Evolutionary conservation across 2,113 vertebrate species (phyloP), one percentile per base, ranked within the genome.

Genomic region (Xiphophorus couchianus): DNA sequence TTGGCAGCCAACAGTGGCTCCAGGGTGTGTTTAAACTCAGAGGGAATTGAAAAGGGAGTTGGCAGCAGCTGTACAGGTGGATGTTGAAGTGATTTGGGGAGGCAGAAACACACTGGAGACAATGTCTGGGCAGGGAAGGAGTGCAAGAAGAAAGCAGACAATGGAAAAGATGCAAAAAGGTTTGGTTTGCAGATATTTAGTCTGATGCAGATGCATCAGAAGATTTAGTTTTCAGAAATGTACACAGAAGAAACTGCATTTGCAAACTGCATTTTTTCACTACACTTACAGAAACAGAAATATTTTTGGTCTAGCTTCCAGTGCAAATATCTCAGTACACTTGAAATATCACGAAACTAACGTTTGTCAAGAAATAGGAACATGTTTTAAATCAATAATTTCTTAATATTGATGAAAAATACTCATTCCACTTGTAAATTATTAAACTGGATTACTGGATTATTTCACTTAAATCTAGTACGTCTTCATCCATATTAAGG

Each of bases 1-100:
- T 69, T 33, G 48, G 51, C 28, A 5, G 42, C 11, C 28, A 75
- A 62, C 31, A 61, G 28, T 28, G 11, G 54, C 74, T 86, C 25
- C 2, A 72, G 68, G 75, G 74, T 19, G n/a, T 13, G 65, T 19
- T 14, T 65, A 67, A 58, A 0, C 9, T 33, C 62, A 35, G 31
- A 48, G n/a, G 17, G 54, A 33, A 65, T n/a, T 11, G 37, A 61
- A 29, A 69, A 54, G 63, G 19, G 71, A 48, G 19, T 14, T 54
- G n/a, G 69, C 66, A 72, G 63, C 60, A 33, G 31, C 54, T 66
- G 82, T 28, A 11, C 48, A 51, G 73, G 71, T 62, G 54, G 74
- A 63, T 25, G 66, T 76, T 72, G 63, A 64, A 61, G 71, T 65
- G 66, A 69, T 29, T 37, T 69, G 27, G 69, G 66, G 14, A 74